Conservation (phyloP, 1,140 invertebrate genomes). For the Bombus superbus region DNA sequence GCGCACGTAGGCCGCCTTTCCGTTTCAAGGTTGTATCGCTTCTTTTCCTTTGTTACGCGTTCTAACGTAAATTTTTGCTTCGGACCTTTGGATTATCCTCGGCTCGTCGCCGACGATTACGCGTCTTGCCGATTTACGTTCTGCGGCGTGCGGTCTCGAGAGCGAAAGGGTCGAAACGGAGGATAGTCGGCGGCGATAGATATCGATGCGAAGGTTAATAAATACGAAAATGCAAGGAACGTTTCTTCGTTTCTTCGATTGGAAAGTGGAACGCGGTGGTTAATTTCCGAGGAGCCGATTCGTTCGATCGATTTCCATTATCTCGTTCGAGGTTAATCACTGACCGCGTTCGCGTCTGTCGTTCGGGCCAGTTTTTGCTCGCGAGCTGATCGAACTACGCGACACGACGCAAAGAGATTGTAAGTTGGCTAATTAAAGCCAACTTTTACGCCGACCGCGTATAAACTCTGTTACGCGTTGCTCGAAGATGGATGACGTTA, state of each 20-base stretch:
- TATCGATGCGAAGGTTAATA: background rate
- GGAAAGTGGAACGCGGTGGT: background rate
- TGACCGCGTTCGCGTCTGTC: background rate
- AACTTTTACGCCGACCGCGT: background rate
- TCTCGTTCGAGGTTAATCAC: slow-evolving; percentile 3
- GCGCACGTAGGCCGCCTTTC: fast-evolving
- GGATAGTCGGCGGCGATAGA: background rate
- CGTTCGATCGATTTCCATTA: background rate
- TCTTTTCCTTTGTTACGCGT: too few species aligned
- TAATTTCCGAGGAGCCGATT: background rate
- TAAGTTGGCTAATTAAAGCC: slow-evolving; percentile 6
- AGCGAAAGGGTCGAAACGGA: too few species aligned
- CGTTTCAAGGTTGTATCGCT: too few species aligned
- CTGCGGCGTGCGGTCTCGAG: too few species aligned
- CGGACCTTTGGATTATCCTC: too few species aligned
- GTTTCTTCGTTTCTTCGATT: background rate
- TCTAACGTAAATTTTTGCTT: too few species aligned
- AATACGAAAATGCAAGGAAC: background rate
- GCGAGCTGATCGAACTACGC: background rate
- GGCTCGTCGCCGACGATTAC: too few species aligned
- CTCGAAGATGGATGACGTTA: background rate
- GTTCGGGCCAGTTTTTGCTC: background rate
- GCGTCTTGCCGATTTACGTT: too few species aligned
- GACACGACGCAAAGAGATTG: background rate
- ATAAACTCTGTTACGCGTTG: background rate